A percentile compares a stretch with the other conserved stretches of the same genome.
Conservation (phyloP, 2,113 vertebrate species). For the Poicephalus gulielmi region DNA sequence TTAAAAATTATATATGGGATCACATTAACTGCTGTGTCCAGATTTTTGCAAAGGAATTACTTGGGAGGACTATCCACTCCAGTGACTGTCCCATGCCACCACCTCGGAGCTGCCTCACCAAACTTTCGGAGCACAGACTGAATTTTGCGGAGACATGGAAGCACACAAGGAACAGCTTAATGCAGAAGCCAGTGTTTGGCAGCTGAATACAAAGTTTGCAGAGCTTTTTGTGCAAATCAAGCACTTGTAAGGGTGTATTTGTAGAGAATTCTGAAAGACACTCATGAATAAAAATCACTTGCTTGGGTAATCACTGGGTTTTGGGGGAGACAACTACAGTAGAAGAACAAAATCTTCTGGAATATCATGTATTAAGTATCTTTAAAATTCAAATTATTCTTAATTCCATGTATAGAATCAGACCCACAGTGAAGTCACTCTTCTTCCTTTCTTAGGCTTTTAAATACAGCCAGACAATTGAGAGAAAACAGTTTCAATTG, state of each 20-base stretch:
- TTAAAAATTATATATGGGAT: background rate
- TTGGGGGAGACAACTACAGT: background rate
- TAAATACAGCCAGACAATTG: background rate
- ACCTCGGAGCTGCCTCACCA: background rate
- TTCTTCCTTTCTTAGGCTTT: background rate
- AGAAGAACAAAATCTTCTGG: background rate
- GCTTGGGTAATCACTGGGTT: background rate
- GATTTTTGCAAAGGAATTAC: background rate
- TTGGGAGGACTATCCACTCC: background rate
- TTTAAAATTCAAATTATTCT: background rate
- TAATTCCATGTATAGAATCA: background rate
- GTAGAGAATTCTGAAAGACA: background rate
- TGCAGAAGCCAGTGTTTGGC: background rate
- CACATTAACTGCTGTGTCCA: background rate
- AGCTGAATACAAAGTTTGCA: background rate
- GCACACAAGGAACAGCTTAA: background rate
- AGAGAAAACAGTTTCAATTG: constrained; percentile 6
- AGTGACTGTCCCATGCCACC: background rate
- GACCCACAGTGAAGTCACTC: background rate
- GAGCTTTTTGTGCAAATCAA: constrained; percentile 4
- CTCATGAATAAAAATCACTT: constrained; percentile 13
- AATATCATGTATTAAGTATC: background rate
- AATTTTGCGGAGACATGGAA: background rate
- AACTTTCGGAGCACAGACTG: background rate
- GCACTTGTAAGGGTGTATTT: background rate